phyloP scores from a whole-genome alignment of 2,113 vertebrate genomes.

The Megalops atlanticus region DNA sequence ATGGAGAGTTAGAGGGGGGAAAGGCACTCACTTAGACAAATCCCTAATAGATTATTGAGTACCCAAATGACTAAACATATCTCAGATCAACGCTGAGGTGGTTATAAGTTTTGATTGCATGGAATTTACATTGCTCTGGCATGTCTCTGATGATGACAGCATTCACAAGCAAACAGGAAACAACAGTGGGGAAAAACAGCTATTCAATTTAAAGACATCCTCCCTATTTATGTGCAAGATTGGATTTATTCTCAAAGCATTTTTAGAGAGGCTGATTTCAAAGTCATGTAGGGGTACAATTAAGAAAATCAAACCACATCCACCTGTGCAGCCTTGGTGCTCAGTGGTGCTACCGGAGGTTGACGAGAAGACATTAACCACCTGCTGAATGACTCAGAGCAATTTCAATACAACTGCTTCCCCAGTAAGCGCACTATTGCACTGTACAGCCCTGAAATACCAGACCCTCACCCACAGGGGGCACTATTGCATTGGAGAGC shows the following conservation, averaged over 20 bases:
- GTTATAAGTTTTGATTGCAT: not conserved
- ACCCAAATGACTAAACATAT: not conserved
- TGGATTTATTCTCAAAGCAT: not conserved
- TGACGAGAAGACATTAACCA: too few relatives aligned
- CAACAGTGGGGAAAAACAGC: not conserved
- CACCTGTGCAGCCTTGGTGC: not conserved
- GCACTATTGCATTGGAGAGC: not conserved
- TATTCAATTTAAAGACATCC: not conserved
- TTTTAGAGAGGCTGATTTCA: not conserved
- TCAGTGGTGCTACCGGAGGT: not conserved
- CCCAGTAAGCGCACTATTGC: too few relatives aligned
- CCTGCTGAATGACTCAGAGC: too few relatives aligned
- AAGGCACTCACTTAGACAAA: not conserved
- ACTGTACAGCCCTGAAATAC: not conserved
- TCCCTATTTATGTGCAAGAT: not conserved
- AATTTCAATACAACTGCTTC: too few relatives aligned
- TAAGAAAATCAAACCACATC: not conserved
- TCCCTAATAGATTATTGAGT: not conserved
- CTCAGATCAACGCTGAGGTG: not conserved
- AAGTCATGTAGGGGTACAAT: not conserved
- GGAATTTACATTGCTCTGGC: not conserved
- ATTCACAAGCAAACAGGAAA: not conserved
- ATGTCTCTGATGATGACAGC: constrained; percentile 7
- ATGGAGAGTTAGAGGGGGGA: not conserved
- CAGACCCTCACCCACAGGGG: not conserved